Evolutionary conservation across 2,113 vertebrate species (phyloP).

Genomic region (Corythornis madagascariensis): DNA sequence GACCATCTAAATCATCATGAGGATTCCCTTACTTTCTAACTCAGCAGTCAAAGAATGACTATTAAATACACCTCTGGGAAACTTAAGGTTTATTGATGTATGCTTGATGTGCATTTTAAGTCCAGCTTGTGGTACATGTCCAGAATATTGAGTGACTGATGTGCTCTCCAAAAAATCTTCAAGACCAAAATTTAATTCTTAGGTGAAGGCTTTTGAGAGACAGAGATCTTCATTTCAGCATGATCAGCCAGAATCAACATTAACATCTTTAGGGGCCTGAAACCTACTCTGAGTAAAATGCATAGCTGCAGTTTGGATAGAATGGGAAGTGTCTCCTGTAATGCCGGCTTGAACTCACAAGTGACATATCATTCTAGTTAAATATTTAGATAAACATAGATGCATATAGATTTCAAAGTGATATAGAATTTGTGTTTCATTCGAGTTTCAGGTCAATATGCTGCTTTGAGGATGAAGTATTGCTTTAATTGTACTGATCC

Average conservation of each 20-base stretch:
- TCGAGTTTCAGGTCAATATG: neutral
- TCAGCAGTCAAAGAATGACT: neutral
- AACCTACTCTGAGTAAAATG: neutral
- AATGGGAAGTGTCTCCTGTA: neutral
- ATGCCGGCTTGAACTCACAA: neutral
- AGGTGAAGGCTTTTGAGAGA: neutral
- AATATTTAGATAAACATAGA: neutral
- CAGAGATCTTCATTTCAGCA: neutral
- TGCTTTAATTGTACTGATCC: neutral
- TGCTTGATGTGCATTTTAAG: slow-evolving; percentile 21
- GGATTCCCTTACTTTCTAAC: slow-evolving; percentile 38
- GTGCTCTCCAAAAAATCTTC: neutral
- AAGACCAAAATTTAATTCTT: neutral
- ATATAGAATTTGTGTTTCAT: neutral
- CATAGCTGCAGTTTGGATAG: neutral
- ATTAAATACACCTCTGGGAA: slow-evolving; percentile 52
- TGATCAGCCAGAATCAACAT: neutral
- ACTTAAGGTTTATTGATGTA: slow-evolving; percentile 24
- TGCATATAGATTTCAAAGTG: neutral
- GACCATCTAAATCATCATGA: slow-evolving; percentile 46
- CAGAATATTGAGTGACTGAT: slow-evolving; percentile 18
- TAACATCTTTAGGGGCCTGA: neutral
- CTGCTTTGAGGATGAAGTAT: neutral
- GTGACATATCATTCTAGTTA: neutral
- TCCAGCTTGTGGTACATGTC: neutral